Base-by-base conservation (phyloP, 2,888 invertebrate genomes). In the Stegophylla sp. region DNA sequence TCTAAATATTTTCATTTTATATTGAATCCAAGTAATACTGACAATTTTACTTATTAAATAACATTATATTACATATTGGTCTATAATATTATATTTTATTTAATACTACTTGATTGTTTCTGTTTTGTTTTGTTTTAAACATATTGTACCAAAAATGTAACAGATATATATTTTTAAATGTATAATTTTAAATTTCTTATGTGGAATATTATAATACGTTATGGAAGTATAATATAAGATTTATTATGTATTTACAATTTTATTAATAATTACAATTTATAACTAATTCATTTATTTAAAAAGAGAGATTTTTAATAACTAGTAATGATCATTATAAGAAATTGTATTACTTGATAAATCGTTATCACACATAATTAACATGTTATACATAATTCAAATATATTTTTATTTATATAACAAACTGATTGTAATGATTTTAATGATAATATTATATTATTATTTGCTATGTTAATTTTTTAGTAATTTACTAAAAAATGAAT, bases 21-120 rank as follows among this genome's bases (percentile, higher is more conserved):
- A 53, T 76, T 53, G 75, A 76, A 76, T 76, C 75, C 75, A 53
- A 76, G 75, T 66, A 76, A 76, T 66, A 66, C 23, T 66, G 26
- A 66, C 41, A 34, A 17, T 74, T 63, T 74, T 63, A 48, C 3
- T 41, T 51, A 23, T 20, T 51, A 48, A 28, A 73, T 15, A 23
- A 63, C 28, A 48, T 34, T 63, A 48, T 63, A 48, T 34, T 5
- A n/a, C 48, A 48, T 2, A 15, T n/a, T 74, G n/a, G 28, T 23
- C 34, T 43, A 43, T 73, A n/a, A n/a, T 28, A n/a, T n/a, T n/a
- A 28, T 17, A 15, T 51, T 15, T 13, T n/a, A 28, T 48, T 15
- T 61, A 64, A 12, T 41, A 23, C 34, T 75, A 23, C 64, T 20
- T 2, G 23, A 10, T 51, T 51, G 4, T 75, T 53, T 64, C 41